phyloP scores from a whole-genome alignment of 2,888 invertebrate genomes.

The Dione vanillae region DNA sequence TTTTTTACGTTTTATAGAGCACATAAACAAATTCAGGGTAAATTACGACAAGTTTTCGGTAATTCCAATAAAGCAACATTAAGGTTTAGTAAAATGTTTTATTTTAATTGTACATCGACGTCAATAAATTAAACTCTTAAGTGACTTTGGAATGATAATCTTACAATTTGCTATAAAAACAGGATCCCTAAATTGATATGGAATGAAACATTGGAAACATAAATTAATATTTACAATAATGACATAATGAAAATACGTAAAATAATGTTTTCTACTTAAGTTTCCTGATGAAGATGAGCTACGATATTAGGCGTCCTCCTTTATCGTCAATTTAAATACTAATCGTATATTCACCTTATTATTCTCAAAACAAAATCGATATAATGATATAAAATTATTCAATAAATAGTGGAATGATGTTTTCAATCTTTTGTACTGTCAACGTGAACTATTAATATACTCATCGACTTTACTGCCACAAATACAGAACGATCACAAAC shows the following conservation, averaged over 20 bases:
- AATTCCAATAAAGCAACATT: conserved; percentile 44
- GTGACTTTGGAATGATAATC: conserved; percentile 72
- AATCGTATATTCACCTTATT: conserved; percentile 23
- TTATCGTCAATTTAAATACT: conserved; percentile 14
- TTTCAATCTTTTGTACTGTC: conserved; percentile 45
- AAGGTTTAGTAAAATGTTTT: conserved; percentile 70
- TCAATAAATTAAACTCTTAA: conserved; percentile 76
- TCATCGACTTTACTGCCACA: conserved; percentile 33
- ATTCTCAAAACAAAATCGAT: conserved; percentile 9
- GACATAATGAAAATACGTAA: conserved; percentile 28
- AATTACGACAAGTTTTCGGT: neutral
- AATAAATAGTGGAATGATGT: conserved; percentile 32
- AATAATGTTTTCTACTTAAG: conserved; percentile 23
- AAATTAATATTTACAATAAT: conserved; percentile 75
- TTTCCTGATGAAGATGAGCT: conserved; percentile 17
- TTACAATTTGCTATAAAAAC: conserved; percentile 79
- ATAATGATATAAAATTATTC: conserved; percentile 19
- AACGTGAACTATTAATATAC: conserved; percentile 32
- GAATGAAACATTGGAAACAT: conserved; percentile 81
- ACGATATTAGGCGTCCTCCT: conserved; percentile 11
- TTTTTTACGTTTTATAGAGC: too few species aligned
- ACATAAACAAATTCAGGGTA: too few species aligned
- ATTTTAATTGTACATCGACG: conserved; percentile 80
- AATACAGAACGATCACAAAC: conserved; percentile 39
- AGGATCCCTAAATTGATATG: conserved; percentile 80